Conservation (phyloP, 2,888 invertebrate species). For the Scrobipalpa atriplicella region DNA sequence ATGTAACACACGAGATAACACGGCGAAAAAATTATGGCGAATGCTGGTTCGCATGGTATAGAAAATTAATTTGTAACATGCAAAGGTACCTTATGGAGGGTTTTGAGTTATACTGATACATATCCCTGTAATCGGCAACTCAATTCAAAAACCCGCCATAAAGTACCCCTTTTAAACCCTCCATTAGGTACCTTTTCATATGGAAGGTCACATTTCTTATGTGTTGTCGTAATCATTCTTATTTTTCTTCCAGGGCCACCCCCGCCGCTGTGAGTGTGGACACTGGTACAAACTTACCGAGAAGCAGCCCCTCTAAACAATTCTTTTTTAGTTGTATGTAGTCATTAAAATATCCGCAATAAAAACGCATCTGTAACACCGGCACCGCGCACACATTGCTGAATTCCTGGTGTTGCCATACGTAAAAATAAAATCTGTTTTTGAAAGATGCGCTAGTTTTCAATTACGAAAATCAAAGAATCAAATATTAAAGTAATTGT, state of each 20-base stretch:
- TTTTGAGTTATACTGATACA: too few relatives aligned
- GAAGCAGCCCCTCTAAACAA: slow-evolving; percentile 86
- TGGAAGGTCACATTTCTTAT: too few relatives aligned
- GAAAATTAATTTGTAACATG: too few relatives aligned
- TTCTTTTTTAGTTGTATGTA: slow-evolving; percentile 66
- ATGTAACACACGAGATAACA: too few relatives aligned
- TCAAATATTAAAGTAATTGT: slow-evolving; percentile 69
- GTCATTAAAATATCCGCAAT: slow-evolving; percentile 60
- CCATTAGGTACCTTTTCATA: too few relatives aligned
- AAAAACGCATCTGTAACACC: slow-evolving; percentile 53
- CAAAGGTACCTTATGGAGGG: too few relatives aligned
- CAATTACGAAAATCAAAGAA: slow-evolving; percentile 47
- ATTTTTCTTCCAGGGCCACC: slow-evolving; percentile 84
- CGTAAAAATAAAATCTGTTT: slow-evolving; percentile 38
- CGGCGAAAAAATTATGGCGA: too few relatives aligned
- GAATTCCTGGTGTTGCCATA: slow-evolving; percentile 57
- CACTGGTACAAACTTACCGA: slow-evolving; percentile 97
- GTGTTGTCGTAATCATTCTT: slow-evolving; percentile 15
- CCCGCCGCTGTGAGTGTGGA: slow-evolving; percentile 97
- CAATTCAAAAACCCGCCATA: too few relatives aligned
- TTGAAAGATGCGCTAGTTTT: slow-evolving; percentile 56
- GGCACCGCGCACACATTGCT: slow-evolving; percentile 48
- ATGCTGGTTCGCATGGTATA: too few relatives aligned
- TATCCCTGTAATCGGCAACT: too few relatives aligned
- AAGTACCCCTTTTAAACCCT: too few relatives aligned